Conservation (phyloP, 2,797 vertebrate genomes). For the Vultur gryphus region DNA sequence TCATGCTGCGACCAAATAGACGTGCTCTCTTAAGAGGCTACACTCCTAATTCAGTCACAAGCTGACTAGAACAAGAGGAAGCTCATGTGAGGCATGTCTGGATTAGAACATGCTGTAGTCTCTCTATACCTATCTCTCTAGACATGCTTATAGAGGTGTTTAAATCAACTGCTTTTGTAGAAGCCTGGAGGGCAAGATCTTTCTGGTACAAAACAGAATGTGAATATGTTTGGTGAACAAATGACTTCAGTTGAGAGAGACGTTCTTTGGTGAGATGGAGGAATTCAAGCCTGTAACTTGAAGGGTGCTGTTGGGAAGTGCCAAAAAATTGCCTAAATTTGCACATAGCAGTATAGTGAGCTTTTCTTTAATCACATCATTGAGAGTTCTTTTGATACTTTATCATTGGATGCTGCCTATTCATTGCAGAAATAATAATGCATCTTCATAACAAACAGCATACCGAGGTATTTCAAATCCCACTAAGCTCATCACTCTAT, state of each 20-base stretch:
- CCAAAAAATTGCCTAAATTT: neutral
- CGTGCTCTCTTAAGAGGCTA: neutral
- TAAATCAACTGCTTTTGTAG: neutral
- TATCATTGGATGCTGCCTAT: neutral
- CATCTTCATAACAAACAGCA: neutral
- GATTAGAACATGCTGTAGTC: neutral
- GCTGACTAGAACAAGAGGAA: neutral
- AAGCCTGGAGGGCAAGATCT: neutral
- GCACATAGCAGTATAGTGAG: neutral
- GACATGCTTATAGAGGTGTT: neutral
- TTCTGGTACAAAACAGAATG: neutral
- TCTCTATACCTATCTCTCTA: neutral
- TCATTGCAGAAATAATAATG: neutral
- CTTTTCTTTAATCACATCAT: neutral
- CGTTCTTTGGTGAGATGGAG: neutral
- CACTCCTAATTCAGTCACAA: neutral
- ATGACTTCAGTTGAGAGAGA: neutral
- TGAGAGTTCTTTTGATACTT: neutral
- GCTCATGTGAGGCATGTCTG: neutral
- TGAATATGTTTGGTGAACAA: neutral
- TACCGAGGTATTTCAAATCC: neutral
- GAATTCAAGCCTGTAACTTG: neutral
- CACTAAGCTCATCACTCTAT: neutral
- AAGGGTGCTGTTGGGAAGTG: neutral
- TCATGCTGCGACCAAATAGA: neutral